Base-by-base conservation (phyloP, 2,888 invertebrate species). In the Chloromyia formosa region DNA sequence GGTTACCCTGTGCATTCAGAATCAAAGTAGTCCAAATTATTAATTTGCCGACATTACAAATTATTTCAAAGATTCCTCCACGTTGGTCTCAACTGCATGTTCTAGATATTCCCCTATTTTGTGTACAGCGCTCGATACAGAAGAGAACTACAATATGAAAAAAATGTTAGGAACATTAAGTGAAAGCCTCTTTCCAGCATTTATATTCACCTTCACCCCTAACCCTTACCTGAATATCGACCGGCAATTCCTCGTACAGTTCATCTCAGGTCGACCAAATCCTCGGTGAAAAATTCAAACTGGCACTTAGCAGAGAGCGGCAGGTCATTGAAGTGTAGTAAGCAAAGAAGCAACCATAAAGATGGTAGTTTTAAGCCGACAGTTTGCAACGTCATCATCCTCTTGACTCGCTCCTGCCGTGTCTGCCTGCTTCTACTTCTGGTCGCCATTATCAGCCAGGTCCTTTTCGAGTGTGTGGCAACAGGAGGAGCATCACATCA, bases 351-450 rank as follows among this genome's bases (percentile, higher is more conserved):
- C 53, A 49, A 49, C 2, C 66, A 49, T 23, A 49, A 49, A 68
- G 66, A 68, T 49, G 66, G 66, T 68, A 68, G 66, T 53, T 68
- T 68, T 49, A 68, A 68, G 53, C 20, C 23, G 53, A 20, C 49
- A 53, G 20, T 53, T 68, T 49, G 66, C 53, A 53, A 10, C 66
- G 14, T 53, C 49, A 64, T 42, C 64, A 64, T 49, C 49, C 49
- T 49, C 49, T 49, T 49, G 49, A 49, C 49, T 12, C 2, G 16
- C 49, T 49, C 49, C 49, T n/a, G 49, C 49, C 49, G 49, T 49
- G 16, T 49, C 49, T 49, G 14, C 16, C 49, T 4, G 1, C 49
- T 12, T n/a, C 49, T 10, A 49, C 49, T 35, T 35, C 7, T n/a
- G 2, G 5, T 49, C 49, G 49, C 49, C 49, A 12, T n/a, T 49